Evolutionary conservation across 2,797 vertebrate species (phyloP), one percentile per base, ranked within the genome.

Genomic region (Pampus argenteus): DNA sequence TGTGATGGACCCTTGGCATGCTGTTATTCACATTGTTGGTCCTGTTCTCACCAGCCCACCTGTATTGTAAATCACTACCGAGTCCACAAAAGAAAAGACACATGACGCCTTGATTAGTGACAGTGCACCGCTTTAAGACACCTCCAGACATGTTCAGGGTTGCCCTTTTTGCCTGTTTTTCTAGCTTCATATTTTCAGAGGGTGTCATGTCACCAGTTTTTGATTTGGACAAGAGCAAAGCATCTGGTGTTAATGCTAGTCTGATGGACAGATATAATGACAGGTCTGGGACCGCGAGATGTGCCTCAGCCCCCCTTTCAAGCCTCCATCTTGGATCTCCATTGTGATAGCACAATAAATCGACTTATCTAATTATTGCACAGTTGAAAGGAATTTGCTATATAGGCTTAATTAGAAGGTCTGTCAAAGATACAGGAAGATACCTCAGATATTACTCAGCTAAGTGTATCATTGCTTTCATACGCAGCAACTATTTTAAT

Each of bases 111-210:
- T 71, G 76, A 87, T 86, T 80, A 79, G 82, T 81, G 72, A 61
- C 67, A 57, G 65, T 2, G 6, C 52, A 3, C 54, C 42, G 63
- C 77, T 82, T 79, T 78, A 81, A 70, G 76, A 87, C 66, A 61
- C 65, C 71, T 62, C 66, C 48, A 76, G 84, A 81, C 90, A 55
- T 86, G 88, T 90, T 34, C 45, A 76, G 85, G 91, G 74, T 70
- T 83, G 88, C 78, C 83, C 74, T 50, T 74, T 74, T 81, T 64
- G 42, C 50, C 80, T 87, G 82, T 85, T 89, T 65, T 83, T 79
- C 51, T 22, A 48, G 57, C 75, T 73, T 25, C 42, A 76, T 78
- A 77, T 82, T 89, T 84, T 79, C 38, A 65, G 51, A 64, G 29
- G 3, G 54, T 68, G 78, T 86, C 83, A 90, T 84, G 87, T 90